Evolutionary conservation across 1,140 invertebrate genomes (phyloP), one percentile per base, ranked within the genome.

Genomic region (Mamestra configurata): DNA sequence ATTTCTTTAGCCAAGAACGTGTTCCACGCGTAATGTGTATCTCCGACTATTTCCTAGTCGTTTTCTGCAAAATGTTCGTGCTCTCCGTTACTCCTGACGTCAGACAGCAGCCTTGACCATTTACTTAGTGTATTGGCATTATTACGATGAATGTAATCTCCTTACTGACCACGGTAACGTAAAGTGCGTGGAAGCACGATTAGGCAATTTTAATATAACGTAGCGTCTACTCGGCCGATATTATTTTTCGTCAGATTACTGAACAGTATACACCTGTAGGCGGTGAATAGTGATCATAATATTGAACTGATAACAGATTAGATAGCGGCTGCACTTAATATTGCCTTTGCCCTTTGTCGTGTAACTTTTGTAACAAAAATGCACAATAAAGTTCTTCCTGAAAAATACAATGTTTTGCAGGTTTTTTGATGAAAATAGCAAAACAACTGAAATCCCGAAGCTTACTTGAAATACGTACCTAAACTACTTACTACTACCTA

Each of bases 301-400:
- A 94, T 92, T 93, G 87, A 84, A 84, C 87, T 88, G 92, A 93
- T 94, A 94, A 86, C 82, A 82, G 92, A 93, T 94, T 83, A 94
- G 93, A 94, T 94, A 92, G 90, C 84, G 27, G 77, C 82, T 90
- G 88, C 88, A 94, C 86, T 85, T 85, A 89, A 92, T 91, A 90
- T 85, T 87, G 84, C 80, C 80, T 81, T 79, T 66, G 81, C 71
- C 77, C 73, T 82, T 76, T 77, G 73, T 64, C 53, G 53, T 76
- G 6, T 37, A 35, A 40, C 35, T 40, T 40, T 40, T 40, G 24
- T 8, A 4, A 20, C 18, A 40, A 22, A 66, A 40, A 40, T 40
- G 53, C 35, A 66, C 61, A 66, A n/a, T 4, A 49, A 11, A 3
- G 11, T n/a, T 49, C 11, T 49, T 49, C 27, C 1, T 40, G 37